These are phyloP conservation scores for Cistogaster globosa DNA, from an alignment of 2,888 invertebrate species.

Conservation along the genomic window DNA sequence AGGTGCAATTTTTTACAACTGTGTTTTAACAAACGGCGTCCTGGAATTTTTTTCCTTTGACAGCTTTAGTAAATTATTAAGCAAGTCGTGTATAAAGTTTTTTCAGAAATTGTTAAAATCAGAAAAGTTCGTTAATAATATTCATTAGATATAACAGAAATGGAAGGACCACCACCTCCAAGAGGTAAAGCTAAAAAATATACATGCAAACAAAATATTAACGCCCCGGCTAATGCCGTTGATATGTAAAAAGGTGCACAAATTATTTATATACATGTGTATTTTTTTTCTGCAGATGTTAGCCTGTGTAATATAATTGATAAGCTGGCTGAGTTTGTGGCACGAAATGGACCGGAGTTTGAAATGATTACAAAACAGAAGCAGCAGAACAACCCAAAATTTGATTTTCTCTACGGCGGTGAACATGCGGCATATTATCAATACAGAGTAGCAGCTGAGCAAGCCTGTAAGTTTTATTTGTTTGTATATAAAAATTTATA, in stretches of 20 bases:
- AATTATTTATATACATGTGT: neutral
- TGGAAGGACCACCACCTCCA: conserved; percentile 73
- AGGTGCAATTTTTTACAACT: conserved; percentile 50
- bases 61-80: conserved; percentile 44
- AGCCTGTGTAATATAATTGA: conserved; percentile 98
- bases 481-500: neutral
- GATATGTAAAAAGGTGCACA: conserved; percentile 4
- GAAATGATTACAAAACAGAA: conserved; percentile 99
- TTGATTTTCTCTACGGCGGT: conserved; percentile 98
- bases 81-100: conserved; percentile 37
- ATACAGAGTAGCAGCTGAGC: conserved; percentile 96
- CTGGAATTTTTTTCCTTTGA: conserved; percentile 63
- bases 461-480: conserved; percentile 89
- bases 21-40: conserved; percentile 72
- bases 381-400: conserved; percentile 98
- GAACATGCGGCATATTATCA: conserved; percentile 98
- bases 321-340: conserved; percentile 99
- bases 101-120: conserved; percentile 35
- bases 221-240: conserved; percentile 20
- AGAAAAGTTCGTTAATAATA: neutral
- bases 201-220: neutral
- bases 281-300: conserved; percentile 85
- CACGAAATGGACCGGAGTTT: conserved; percentile 99
- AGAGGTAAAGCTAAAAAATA: conserved; percentile 68
- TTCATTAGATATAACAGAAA: conserved; percentile 35